Evolutionary conservation across 2,888 invertebrate genomes (phyloP).

Genomic region (Taphrorychus bicolor): DNA sequence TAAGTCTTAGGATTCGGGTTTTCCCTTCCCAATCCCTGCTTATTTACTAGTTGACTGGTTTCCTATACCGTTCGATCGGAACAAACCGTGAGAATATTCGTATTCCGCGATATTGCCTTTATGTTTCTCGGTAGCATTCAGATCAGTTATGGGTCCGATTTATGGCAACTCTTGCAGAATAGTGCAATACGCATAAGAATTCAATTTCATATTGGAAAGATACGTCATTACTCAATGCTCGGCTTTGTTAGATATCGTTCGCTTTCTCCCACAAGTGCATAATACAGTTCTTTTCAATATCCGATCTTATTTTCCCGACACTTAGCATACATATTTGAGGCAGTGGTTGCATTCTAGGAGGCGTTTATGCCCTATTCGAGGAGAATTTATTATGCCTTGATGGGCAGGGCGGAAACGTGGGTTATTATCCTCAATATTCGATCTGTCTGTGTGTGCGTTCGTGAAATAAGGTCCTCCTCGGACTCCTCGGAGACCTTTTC

Average conservation of each 20-base stretch:
- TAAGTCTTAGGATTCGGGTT: neutral
- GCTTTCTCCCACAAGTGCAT: neutral
- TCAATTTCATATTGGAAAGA: neutral
- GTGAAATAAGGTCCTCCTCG: neutral
- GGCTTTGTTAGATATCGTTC: neutral
- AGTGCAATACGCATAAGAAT: neutral
- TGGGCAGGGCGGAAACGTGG: neutral
- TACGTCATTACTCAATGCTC: neutral
- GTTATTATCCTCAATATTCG: neutral
- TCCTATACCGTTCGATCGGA: conserved; percentile 17
- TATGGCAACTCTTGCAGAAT: neutral
- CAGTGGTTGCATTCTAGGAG: neutral
- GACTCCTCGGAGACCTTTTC: neutral
- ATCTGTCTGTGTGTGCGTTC: neutral
- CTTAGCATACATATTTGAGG: conserved; percentile 1
- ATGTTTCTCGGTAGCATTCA: neutral
- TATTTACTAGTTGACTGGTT: conserved; percentile 33
- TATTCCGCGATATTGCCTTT: conserved; percentile 19
- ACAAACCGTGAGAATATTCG: conserved; percentile 18
- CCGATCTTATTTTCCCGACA: neutral
- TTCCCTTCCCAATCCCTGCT: conserved; percentile 27
- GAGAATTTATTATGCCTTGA: neutral
- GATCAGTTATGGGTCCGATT: neutral
- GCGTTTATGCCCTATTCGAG: neutral
- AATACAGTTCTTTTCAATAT: neutral